Base-by-base conservation (phyloP, 2,888 invertebrate genomes). In the Sphinx pinastri region DNA sequence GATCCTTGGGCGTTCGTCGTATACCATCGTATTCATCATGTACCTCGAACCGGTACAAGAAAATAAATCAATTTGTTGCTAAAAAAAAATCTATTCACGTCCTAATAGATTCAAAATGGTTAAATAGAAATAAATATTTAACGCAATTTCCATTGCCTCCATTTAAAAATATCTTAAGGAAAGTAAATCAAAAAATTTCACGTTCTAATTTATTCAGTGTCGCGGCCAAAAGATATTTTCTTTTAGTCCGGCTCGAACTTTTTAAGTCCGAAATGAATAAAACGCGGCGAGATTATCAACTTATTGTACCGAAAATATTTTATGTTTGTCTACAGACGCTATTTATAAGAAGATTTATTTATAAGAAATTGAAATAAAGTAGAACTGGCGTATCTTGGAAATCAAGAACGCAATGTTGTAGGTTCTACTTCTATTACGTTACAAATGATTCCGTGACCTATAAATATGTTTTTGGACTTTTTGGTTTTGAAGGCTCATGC, bases 151-250 rank as follows among this genome's bases (percentile, higher is more conserved):
- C 49, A 63, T 49, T 19, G 49, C 16, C 16, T 19, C 19, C 49
- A 63, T 63, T 25, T 12, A 16, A 47, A 47, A 13, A 25, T 16
- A 25, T 49, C 63, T 63, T 63, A 60, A 47, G 47, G 60, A 47
- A 47, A 60, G 45, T 60, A 11, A 60, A 12, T 47, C 60, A 45
- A 57, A 16, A 12, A 60, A 60, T 52, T 38, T 63, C 45, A 31
- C 63, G 52, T 57, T 68, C 68, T 68, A 49, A 59, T 60, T 60
- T 60, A 60, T 60, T 60, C 47, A 47, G 45, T 60, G 60, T 60
- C 8, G 45, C 19, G 47, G 63, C 45, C 13, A 63, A 63, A 63
- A 19, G 49, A 49, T 49, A 63, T 63, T 63, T 19, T 19, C 47
- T 49, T 47, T 63, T 47, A 63, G 63, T 16, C 47, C 19, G 49